These are phyloP conservation scores for Sebastes reedi DNA, from an alignment of 2,797 vertebrate genomes.

Conservation along the genomic window DNA sequence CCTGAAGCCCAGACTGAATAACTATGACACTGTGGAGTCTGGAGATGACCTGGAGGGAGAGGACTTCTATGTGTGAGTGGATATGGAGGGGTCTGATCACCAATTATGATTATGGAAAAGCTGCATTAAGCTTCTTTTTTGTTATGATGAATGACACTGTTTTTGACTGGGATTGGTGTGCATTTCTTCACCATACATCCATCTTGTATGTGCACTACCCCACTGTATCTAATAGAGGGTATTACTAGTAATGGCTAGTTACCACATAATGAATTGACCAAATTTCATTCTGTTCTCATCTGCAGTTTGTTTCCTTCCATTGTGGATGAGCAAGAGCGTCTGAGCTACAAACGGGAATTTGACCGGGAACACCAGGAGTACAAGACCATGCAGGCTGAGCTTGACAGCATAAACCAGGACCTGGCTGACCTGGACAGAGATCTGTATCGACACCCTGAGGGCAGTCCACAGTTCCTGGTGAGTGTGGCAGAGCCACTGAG, in stretches of 20 bases:
- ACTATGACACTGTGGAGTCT: constrained; percentile 86
- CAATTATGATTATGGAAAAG: background rate
- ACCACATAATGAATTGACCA: background rate
- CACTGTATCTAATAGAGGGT: background rate
- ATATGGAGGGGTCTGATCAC: background rate
- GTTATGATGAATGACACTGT: background rate
- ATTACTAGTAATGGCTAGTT: background rate
- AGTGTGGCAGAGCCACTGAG: constrained; percentile 9
- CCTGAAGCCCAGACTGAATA: constrained; percentile 70
- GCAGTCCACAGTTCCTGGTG: constrained; percentile 86
- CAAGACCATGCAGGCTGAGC: constrained; percentile 83
- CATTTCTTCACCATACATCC: background rate
- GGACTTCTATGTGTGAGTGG: constrained; percentile 84
- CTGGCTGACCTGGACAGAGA: constrained; percentile 78
- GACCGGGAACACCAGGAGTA: constrained; percentile 86
- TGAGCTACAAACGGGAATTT: constrained; percentile 85
- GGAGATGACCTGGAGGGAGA: constrained; percentile 88
- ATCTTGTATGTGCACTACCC: background rate
- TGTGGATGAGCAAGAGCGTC: constrained; percentile 80
- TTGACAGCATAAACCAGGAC: constrained; percentile 83
- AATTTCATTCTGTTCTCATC: background rate
- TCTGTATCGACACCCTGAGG: constrained; percentile 77
- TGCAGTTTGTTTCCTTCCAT: constrained; percentile 82
- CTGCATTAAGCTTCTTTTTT: background rate
- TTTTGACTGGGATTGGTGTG: background rate